Evolutionary conservation across 2,888 invertebrate genomes (phyloP).

Genomic region (Nudaria mundana): DNA sequence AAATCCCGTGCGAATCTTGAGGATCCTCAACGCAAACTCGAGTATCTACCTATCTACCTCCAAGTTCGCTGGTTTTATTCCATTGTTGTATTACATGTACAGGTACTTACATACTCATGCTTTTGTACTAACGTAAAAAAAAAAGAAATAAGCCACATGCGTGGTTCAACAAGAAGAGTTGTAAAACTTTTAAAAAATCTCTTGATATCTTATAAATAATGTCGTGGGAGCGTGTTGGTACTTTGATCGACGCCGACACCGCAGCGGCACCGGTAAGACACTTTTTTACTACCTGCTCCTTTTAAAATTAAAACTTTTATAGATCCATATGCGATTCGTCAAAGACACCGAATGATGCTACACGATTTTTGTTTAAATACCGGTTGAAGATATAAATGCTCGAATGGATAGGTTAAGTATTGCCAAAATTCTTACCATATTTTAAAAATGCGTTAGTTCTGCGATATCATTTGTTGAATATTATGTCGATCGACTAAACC

Average conservation of each 20-base stretch:
- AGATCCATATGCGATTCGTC: slow-evolving; percentile 54
- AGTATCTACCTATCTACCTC: slow-evolving; percentile 5
- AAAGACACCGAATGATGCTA: slow-evolving; percentile 52
- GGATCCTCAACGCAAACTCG: slow-evolving; percentile 11
- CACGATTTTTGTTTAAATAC: too few species aligned
- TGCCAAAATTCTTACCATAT: too few species aligned
- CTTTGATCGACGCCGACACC: slow-evolving; percentile 69
- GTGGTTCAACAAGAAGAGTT: slow-evolving; percentile 49
- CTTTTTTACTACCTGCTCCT: slow-evolving; percentile 66
- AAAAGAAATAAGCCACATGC: slow-evolving; percentile 42
- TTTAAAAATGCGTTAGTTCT: too few species aligned
- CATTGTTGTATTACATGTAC: slow-evolving; percentile 12
- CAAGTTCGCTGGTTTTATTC: slow-evolving; percentile 10
- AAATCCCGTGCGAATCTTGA: slow-evolving; percentile 7
- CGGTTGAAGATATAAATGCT: too few species aligned
- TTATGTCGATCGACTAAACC: too few species aligned
- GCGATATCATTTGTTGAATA: too few species aligned
- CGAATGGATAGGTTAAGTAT: too few species aligned
- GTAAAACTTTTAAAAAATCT: slow-evolving; percentile 52
- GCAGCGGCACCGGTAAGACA: slow-evolving; percentile 52
- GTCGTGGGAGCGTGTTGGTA: slow-evolving; percentile 65
- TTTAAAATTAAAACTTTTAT: slow-evolving; percentile 68
- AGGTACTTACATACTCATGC: slow-evolving; percentile 19
- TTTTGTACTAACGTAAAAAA: slow-evolving; percentile 25
- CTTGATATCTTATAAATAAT: slow-evolving; percentile 66